phyloP scores from a whole-genome alignment of 1,140 invertebrate species.

The Chymomyza costata region DNA sequence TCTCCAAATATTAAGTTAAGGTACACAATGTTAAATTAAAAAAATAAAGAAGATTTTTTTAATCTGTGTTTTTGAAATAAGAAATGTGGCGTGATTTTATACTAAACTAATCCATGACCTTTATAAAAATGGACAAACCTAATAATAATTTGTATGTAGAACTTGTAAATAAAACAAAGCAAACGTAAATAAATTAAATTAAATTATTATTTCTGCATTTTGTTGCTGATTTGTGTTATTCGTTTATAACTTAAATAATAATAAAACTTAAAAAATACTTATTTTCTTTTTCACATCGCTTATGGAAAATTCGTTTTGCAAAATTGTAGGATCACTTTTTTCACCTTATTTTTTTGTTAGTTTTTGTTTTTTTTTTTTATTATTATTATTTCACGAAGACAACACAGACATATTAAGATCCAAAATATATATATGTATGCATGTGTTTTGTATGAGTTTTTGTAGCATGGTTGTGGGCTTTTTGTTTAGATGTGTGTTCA shows the following conservation, averaged over 20 bases:
- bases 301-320: conserved; percentile 30
- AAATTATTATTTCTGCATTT: conserved; percentile 44
- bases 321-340: conserved; percentile 5
- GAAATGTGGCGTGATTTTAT: no score
- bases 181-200: conserved; percentile 41
- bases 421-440: conserved; percentile 60
- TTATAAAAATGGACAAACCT: no score
- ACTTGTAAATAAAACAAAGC: not conserved
- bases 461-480: conserved; percentile 22
- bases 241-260: conserved; percentile 34
- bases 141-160: no score
- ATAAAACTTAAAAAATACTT: conserved; percentile 55
- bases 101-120: no score
- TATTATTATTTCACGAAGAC: conserved; percentile 68
- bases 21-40: no score
- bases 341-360: conserved; percentile 27
- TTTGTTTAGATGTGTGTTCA: conserved; percentile 11
- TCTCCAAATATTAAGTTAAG: no score
- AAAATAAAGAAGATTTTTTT: no score
- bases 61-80: no score
- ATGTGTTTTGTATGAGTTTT: conserved; percentile 41
- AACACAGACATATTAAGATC: conserved; percentile 70
- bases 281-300: conserved; percentile 31
- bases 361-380: conserved; percentile 20
- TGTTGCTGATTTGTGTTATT: conserved; percentile 26